A percentile compares a stretch with the other conserved stretches of the same genome.
These are phyloP conservation scores for Naso thynnoides DNA, from an alignment of 2,797 vertebrate species.

Conservation along the genomic window DNA sequence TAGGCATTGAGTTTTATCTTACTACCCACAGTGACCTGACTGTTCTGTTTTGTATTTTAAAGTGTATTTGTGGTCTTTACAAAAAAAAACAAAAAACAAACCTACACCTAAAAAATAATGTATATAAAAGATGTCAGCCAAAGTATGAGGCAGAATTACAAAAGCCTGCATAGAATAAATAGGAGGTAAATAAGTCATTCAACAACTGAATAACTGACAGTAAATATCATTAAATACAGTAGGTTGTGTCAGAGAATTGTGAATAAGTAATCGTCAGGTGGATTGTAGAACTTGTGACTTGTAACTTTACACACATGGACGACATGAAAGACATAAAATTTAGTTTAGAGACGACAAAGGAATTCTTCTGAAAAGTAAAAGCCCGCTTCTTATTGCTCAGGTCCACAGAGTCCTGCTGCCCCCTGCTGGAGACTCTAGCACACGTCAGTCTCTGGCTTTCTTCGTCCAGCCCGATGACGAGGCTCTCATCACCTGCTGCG, in stretches of 20 bases:
- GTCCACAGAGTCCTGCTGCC: conserved; percentile 81
- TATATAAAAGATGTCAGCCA: too few relatives aligned
- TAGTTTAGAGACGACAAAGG: too few relatives aligned
- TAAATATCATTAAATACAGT: background rate
- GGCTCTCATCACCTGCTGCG: conserved; percentile 75
- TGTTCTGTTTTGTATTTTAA: too few relatives aligned
- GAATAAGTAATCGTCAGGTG: background rate
- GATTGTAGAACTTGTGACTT: background rate
- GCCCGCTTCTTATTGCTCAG: conserved; percentile 66
- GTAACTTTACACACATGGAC: background rate
- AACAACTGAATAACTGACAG: background rate
- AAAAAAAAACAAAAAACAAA: too few relatives aligned
- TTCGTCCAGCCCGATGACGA: conserved; percentile 81
- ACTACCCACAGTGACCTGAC: too few relatives aligned
- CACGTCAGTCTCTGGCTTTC: conserved; percentile 81
- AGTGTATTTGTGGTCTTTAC: too few relatives aligned
- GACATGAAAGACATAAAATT: too few relatives aligned
- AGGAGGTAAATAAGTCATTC: too few relatives aligned
- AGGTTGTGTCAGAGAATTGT: background rate
- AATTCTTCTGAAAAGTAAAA: too few relatives aligned
- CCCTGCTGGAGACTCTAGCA: conserved; percentile 59
- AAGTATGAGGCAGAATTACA: background rate
- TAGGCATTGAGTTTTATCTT: too few relatives aligned
- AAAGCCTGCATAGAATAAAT: background rate
- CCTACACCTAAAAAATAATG: too few relatives aligned